These are phyloP conservation scores for Petroica traversi DNA, from an alignment of 2,113 vertebrate genomes.

Conservation along the genomic window DNA sequence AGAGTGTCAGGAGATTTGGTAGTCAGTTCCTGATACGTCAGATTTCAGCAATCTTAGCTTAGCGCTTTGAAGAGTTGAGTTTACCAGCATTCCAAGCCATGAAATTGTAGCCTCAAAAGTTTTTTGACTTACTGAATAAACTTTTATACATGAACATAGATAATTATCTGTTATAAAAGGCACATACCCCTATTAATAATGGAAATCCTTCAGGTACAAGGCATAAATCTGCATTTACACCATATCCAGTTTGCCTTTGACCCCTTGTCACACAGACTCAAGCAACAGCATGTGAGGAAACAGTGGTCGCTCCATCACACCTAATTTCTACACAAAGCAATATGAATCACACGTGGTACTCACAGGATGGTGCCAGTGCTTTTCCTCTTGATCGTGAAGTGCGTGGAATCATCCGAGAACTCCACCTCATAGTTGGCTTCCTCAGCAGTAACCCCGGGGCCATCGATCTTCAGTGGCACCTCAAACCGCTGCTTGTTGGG, in stretches of 20 bases:
- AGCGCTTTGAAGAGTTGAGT: not conserved
- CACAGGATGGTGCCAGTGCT: conserved; percentile 29
- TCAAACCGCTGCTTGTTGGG: conserved; percentile 36
- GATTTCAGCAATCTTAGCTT: not conserved
- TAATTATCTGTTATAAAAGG: not conserved
- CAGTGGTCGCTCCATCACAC: not conserved
- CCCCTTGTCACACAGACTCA: not conserved
- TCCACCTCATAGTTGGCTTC: not conserved
- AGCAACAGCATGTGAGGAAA: not conserved
- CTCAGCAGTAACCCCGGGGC: not conserved
- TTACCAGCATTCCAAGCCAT: not conserved
- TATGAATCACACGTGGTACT: not conserved
- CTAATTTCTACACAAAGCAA: not conserved
- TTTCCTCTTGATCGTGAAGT: conserved; percentile 44
- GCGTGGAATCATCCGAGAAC: not conserved
- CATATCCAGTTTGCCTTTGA: not conserved
- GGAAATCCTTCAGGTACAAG: not conserved
- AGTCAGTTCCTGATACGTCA: not conserved
- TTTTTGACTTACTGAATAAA: not conserved
- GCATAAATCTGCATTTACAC: not conserved
- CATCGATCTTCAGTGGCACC: conserved; percentile 12
- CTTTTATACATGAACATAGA: not conserved
- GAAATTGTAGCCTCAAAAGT: not conserved
- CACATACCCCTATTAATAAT: not conserved
- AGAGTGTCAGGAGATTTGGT: not conserved